Percentiles rank a stretch among this genome's conserved stretches.
Conservation (phyloP, 2,113 vertebrate genomes). For the Odontesthes bonariensis region DNA sequence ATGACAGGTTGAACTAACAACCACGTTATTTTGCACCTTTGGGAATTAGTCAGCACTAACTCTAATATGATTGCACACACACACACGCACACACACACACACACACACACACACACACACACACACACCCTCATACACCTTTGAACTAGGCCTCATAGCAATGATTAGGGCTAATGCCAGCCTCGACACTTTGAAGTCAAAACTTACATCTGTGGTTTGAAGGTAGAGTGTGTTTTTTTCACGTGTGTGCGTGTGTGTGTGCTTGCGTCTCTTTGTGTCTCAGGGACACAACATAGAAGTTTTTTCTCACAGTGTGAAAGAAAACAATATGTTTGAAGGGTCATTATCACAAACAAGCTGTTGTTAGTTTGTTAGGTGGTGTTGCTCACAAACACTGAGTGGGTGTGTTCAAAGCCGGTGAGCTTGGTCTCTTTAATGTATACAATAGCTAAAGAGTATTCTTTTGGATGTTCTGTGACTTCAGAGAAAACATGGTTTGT, state of each 20-base stretch:
- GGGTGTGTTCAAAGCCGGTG: no score
- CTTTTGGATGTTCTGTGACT: not conserved
- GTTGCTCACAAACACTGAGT: no score
- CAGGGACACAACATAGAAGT: slow-evolving; percentile 29
- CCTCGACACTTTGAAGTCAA: slow-evolving; percentile 65
- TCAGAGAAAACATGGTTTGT: no score
- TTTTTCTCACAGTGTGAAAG: slow-evolving; percentile 57
- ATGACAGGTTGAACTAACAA: slow-evolving; percentile 15
- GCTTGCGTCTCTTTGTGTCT: not conserved
- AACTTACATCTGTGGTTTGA: slow-evolving; percentile 35
- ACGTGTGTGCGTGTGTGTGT: not conserved
- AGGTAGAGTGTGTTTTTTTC: slow-evolving; percentile 12
- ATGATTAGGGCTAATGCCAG: slow-evolving; percentile 54
- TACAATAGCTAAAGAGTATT: no score
- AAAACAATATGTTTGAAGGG: slow-evolving; percentile 41
- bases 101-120: slow-evolving; percentile 26
- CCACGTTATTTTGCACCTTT: slow-evolving; percentile 24
- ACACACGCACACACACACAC: slow-evolving; percentile 10
- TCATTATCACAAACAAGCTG: slow-evolving; percentile 64
- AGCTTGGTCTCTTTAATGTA: no score
- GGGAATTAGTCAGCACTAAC: slow-evolving; percentile 30
- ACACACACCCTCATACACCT: slow-evolving; percentile 44
- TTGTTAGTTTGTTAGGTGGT: slow-evolving; percentile 43
- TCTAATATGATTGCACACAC: slow-evolving; percentile 25
- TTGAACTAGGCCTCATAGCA: slow-evolving; percentile 63